A percentile compares a stretch with the other conserved stretches of the same genome.
Evolutionary conservation across 2,888 invertebrate genomes (phyloP).

Genomic region (Synergus umbraculus): DNA sequence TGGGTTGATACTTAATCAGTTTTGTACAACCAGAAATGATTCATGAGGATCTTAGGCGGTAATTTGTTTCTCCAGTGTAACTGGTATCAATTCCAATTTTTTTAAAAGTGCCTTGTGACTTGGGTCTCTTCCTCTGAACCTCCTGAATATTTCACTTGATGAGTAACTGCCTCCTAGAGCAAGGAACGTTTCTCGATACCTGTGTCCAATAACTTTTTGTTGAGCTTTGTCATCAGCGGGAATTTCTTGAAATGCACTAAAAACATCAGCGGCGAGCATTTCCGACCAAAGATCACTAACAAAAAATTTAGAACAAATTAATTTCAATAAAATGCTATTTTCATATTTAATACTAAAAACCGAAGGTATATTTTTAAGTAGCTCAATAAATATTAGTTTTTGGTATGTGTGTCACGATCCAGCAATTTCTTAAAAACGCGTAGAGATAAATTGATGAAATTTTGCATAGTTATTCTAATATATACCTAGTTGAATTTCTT

Average conservation of each 20-base stretch:
- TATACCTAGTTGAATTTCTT: too few species aligned
- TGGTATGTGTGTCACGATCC: too few species aligned
- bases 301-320: constrained; percentile 44
- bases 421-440: too few species aligned
- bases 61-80: constrained; percentile 12
- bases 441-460: too few species aligned
- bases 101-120: constrained; percentile 89
- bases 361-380: not conserved
- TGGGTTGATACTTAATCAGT: not conserved
- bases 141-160: constrained; percentile 91
- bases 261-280: constrained; percentile 94
- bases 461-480: too few species aligned
- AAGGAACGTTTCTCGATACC: constrained; percentile 91
- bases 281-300: constrained; percentile 88
- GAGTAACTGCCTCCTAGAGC: constrained; percentile 89
- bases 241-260: constrained; percentile 88
- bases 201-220: constrained; percentile 81
- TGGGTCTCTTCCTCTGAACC: constrained; percentile 95
- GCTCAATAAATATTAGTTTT: constrained; percentile 1
- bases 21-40: not conserved
- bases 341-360: not conserved
- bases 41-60: not conserved
- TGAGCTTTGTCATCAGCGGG: constrained; percentile 78
- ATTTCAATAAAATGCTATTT: constrained; percentile 1
- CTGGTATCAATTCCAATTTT: constrained; percentile 78